Base-by-base conservation (phyloP, 2,888 invertebrate genomes). In the Amblyjoppa proteus region DNA sequence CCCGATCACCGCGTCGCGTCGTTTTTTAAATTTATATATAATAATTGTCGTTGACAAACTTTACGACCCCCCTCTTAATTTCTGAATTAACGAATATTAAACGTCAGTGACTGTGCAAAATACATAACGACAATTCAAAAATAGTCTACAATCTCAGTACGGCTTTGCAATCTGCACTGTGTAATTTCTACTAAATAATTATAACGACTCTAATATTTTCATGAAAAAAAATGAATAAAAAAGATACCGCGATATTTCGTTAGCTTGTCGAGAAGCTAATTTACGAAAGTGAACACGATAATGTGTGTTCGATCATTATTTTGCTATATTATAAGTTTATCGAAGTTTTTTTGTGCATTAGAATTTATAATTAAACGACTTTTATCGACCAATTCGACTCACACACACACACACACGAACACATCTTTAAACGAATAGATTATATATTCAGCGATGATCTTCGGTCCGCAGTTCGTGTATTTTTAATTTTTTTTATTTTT, bases 311-410 rank as follows among this genome's bases (percentile, higher is more conserved):
- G 41, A 61, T 49, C 74, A 69, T 80, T 78, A 73, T 76, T 83
- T 84, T 78, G 45, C 73, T 84, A 81, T 84, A 81, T 78, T 25
- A 78, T 81, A 78, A 84, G 81, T 84, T 81, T 84, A 61, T 81
- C 41, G 61, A 84, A 78, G 81, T 85, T 81, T 85, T 78, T 58
- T 58, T 58, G 74, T 74, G 84, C 77, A 56, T 85, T 75, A 81
- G 81, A 81, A 70, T 78, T 78, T 85, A 78, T 81, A 78, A 51
- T 58, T 25, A 78, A 53, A 53, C 68, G 69, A 51, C 77, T 81
- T 81, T 78, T 77, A 80, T 68, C 74, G 77, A 77, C 16, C 31
- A 77, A 53, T 61, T 70, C 28, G 34, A 69, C 51, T 16, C 11
- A 49, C 38, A 68, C 34, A 41, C 1, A 28, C 41, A 28, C 28